A percentile compares a stretch with the other conserved stretches of the same genome.
Evolutionary conservation across 1,140 invertebrate genomes (phyloP).

Genomic region (Drosophila insularis): DNA sequence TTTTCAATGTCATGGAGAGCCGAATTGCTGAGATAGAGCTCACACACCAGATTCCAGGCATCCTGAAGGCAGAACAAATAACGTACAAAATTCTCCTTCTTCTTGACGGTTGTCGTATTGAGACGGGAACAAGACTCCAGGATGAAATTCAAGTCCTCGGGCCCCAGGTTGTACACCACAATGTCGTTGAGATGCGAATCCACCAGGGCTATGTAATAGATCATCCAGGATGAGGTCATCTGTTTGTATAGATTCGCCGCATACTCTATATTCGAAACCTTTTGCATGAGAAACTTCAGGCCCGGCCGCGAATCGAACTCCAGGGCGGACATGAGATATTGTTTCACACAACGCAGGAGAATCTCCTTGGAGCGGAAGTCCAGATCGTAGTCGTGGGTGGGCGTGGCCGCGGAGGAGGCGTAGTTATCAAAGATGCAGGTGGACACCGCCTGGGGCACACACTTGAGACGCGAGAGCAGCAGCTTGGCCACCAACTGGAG

Average conservation of each 20-base stretch:
- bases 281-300: conserved; percentile 95
- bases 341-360: conserved; percentile 90
- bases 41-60: conserved; percentile 85
- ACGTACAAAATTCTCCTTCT: conserved; percentile 84
- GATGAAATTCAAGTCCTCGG: conserved; percentile 87
- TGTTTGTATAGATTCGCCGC: conserved; percentile 96
- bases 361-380: conserved; percentile 82
- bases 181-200: conserved; percentile 89
- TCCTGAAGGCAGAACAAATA: conserved; percentile 85
- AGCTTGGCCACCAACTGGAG: conserved; percentile 94
- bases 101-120: conserved; percentile 83
- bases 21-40: conserved; percentile 83
- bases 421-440: conserved; percentile 81
- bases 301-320: conserved; percentile 95
- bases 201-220: conserved; percentile 93
- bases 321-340: conserved; percentile 90
- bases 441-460: conserved; percentile 80
- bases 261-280: conserved; percentile 93
- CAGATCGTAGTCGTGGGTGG: conserved; percentile 84
- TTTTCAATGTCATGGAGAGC: conserved; percentile 83
- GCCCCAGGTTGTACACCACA: conserved; percentile 85
- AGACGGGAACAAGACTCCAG: conserved; percentile 84
- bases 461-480: conserved; percentile 87
- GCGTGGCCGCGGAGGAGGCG: conserved; percentile 82
- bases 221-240: conserved; percentile 94